phyloP scores from a whole-genome alignment of 92 coral and sea anemone genomes.

The Actinernus sp. region DNA sequence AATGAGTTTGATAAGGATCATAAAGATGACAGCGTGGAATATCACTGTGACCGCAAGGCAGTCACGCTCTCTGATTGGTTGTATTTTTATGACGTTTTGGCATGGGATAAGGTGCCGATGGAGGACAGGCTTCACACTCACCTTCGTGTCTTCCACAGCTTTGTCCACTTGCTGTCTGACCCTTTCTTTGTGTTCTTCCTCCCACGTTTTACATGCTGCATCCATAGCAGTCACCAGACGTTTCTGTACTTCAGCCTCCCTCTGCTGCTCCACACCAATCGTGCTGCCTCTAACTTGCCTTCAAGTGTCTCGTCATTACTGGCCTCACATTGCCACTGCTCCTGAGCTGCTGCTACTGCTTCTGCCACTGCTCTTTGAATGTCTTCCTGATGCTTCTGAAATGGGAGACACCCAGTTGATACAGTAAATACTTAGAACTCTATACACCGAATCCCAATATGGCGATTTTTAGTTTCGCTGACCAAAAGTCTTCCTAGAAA shows the following conservation, averaged over 20 bases:
- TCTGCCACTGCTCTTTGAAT: conserved; percentile 53
- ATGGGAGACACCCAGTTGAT: background rate
- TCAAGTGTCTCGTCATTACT: conserved; percentile 17
- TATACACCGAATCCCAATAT: no score
- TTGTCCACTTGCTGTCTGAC: conserved; percentile 40
- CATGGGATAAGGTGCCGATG: no score
- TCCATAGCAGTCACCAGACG: conserved; percentile 56
- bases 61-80: no score
- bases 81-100: no score
- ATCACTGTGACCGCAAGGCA: no score
- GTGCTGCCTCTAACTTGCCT: conserved; percentile 46
- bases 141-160: conserved; percentile 29
- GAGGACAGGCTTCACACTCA: no score
- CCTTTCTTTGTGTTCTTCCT: conserved; percentile 53
- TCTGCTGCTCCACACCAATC: conserved; percentile 38
- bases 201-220: conserved; percentile 72
- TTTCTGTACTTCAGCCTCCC: conserved; percentile 59
- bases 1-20: no score
- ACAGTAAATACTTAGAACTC: background rate
- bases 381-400: conserved; percentile 60
- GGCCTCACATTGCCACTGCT: conserved; percentile 52
- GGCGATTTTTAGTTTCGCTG: no score
- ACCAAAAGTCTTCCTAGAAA: no score
- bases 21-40: no score
- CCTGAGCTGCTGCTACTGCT: conserved; percentile 53